Percentiles rank a stretch among this genome's conserved stretches.
Conservation (phyloP, 1,140 invertebrate genomes). For the Sminthurinus signatus region DNA sequence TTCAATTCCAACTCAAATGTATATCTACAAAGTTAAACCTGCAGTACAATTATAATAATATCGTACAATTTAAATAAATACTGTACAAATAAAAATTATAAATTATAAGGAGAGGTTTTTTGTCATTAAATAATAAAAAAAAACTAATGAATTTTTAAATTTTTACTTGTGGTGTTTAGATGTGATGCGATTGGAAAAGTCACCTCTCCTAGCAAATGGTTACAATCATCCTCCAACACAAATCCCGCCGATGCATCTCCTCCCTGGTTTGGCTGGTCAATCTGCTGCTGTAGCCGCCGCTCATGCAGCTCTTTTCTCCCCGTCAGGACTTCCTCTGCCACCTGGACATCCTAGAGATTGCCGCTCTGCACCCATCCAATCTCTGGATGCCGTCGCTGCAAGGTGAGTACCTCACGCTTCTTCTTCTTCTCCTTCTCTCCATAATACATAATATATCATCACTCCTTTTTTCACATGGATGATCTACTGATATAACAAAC, state of each 20-base stretch:
- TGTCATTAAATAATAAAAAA: no score
- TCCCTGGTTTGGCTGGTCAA: constrained; percentile 56
- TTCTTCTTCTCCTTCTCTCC: not conserved
- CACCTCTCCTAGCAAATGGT: constrained; percentile 81
- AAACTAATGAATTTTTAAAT: not conserved
- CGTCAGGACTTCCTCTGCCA: constrained; percentile 68
- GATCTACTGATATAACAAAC: not conserved
- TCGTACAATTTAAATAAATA: no score
- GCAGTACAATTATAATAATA: no score
- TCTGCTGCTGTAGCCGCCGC: constrained; percentile 59
- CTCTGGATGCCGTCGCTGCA: constrained; percentile 33
- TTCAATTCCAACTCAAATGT: no score
- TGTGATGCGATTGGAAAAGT: constrained; percentile 76
- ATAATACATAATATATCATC: no score
- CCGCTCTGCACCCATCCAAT: constrained; percentile 44
- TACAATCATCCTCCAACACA: constrained; percentile 89
- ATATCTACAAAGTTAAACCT: no score
- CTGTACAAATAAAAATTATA: no score
- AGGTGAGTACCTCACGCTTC: constrained; percentile 18
- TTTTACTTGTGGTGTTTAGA: constrained; percentile 54
- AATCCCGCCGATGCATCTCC: constrained; percentile 68
- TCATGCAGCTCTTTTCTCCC: constrained; percentile 72
- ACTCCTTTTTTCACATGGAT: not conserved
- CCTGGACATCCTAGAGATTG: constrained; percentile 51
- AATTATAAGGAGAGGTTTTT: no score